Evolutionary conservation across 92 coral and sea anemone species (phyloP).

Genomic region (Siderastrea siderea): DNA sequence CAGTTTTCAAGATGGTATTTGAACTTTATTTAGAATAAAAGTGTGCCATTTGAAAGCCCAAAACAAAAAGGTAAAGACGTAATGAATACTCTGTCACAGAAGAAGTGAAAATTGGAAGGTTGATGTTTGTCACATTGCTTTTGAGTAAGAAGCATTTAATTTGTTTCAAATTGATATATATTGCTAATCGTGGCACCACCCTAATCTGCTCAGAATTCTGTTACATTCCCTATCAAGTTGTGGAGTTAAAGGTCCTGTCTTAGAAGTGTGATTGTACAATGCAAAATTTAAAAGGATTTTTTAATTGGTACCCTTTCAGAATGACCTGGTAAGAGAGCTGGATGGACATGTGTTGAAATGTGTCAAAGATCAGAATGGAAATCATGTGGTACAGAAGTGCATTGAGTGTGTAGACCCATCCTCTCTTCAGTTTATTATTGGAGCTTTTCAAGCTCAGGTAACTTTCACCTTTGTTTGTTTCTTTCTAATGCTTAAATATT

Average conservation of each 20-base stretch:
- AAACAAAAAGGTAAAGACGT: too few species aligned
- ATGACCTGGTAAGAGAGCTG: conserved; percentile 93
- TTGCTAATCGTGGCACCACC: too few species aligned
- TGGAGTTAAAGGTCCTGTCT: background rate
- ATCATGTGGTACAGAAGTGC: conserved; percentile 99
- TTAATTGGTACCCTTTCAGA: conserved; percentile 51
- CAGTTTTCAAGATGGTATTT: too few species aligned
- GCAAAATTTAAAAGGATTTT: background rate
- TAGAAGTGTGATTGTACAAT: background rate
- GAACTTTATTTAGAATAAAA: too few species aligned
- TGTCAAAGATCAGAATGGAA: conserved; percentile 98
- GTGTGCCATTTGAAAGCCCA: too few species aligned
- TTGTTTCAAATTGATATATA: too few species aligned
- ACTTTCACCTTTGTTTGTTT: background rate
- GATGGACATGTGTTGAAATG: conserved; percentile 99
- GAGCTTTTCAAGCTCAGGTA: conserved; percentile 99
- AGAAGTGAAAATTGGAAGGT: too few species aligned
- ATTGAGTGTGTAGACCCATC: conserved; percentile 97
- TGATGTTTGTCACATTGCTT: too few species aligned
- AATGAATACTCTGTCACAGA: too few species aligned
- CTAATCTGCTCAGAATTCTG: too few species aligned
- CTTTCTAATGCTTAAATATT: background rate
- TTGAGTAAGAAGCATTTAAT: too few species aligned
- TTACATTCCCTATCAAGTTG: too few species aligned
- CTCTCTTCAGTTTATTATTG: conserved; percentile 94